phyloP scores from a whole-genome alignment of 2,888 invertebrate genomes.

The Ormyrus thymus region DNA sequence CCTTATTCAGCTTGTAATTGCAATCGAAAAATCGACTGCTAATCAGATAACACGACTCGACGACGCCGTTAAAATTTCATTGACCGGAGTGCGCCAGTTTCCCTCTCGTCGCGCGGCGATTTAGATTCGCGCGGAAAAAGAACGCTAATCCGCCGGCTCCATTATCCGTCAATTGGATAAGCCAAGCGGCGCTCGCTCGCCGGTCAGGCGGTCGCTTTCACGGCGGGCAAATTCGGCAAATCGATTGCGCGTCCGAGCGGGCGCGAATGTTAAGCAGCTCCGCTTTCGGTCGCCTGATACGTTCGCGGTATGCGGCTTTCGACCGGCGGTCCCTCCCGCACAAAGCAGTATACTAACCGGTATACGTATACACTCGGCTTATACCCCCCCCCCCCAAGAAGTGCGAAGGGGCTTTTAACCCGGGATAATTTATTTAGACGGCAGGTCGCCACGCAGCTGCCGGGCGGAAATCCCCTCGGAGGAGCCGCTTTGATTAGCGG shows the following conservation, averaged over 20 bases:
- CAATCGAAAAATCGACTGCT: no score
- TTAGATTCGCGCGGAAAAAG: not conserved
- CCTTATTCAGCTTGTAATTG: no score
- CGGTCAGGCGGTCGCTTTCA: constrained; percentile 2
- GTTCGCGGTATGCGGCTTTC: constrained; percentile 29
- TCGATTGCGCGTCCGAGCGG: constrained; percentile 12
- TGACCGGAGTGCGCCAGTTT: not conserved
- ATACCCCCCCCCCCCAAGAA: constrained; percentile 56
- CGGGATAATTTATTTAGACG: constrained; percentile 53
- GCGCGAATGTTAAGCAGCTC: constrained; percentile 24
- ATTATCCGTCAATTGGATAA: constrained; percentile 4
- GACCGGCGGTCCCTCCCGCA: constrained; percentile 33
- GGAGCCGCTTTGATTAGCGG: constrained; percentile 53
- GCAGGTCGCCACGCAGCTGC: constrained; percentile 29
- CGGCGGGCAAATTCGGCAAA: constrained; percentile 8
- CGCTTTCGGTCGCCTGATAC: not conserved
- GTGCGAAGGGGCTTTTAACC: constrained; percentile 61
- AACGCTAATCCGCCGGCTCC: not conserved
- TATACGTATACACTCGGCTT: not conserved
- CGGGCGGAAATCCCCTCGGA: constrained; percentile 44
- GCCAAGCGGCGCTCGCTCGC: not conserved
- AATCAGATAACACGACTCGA: no score
- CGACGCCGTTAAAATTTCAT: not conserved
- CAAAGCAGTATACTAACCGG: constrained; percentile 28
- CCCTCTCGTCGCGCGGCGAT: not conserved